phyloP scores from a whole-genome alignment of 2,888 invertebrate genomes.

The Eupithecia exiguata region DNA sequence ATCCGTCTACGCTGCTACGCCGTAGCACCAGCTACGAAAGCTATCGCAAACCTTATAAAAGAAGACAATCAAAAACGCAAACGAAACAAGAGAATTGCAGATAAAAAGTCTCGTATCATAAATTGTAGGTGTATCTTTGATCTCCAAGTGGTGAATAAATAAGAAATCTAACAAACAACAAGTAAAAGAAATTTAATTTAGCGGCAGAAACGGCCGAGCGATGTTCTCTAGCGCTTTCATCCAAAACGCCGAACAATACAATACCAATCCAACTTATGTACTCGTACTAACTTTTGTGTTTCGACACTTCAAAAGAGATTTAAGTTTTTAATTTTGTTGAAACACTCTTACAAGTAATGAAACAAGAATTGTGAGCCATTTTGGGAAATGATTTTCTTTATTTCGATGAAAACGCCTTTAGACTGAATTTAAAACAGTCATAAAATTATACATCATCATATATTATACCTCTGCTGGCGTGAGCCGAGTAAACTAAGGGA shows the following conservation, averaged over 20 bases:
- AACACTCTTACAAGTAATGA: constrained; percentile 13
- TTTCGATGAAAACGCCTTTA: not conserved
- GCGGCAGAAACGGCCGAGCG: not conserved
- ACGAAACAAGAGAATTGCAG: not conserved
- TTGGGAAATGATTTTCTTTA: not conserved
- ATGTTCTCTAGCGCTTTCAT: not conserved
- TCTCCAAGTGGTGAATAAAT: not conserved
- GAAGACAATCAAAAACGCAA: not conserved
- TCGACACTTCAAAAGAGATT: constrained; percentile 12
- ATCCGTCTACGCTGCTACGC: not conserved
- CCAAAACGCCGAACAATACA: constrained; percentile 5
- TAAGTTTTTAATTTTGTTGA: constrained; percentile 12
- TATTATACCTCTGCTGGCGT: not conserved
- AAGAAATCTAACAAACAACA: not conserved
- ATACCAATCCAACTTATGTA: constrained; percentile 13
- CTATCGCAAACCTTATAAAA: not conserved
- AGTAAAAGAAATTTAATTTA: constrained; percentile 7
- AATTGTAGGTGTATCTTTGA: not conserved
- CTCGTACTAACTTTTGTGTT: constrained; percentile 4
- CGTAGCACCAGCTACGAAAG: not conserved
- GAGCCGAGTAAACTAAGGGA: not conserved
- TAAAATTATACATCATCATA: not conserved
- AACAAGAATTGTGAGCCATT: not conserved
- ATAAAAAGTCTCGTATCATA: not conserved
- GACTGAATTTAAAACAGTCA: not conserved